phyloP scores from a whole-genome alignment of 2,113 vertebrate genomes.

The Donacobius atricapilla region DNA sequence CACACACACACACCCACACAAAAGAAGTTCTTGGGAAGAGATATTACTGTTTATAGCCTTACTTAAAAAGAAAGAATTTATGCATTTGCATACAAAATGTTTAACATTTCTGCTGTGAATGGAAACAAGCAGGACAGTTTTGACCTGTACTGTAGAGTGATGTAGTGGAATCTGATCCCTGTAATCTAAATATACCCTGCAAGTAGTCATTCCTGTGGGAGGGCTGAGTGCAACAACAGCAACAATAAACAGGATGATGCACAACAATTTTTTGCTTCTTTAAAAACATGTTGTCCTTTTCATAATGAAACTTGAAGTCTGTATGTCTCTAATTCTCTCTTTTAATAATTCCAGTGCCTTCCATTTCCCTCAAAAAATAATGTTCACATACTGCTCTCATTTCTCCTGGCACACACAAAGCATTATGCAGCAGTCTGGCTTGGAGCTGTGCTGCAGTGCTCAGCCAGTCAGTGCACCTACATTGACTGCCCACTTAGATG shows the following conservation, averaged over 20 bases:
- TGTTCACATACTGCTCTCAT: background rate
- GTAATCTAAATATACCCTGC: conserved; percentile 27
- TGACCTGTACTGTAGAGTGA: background rate
- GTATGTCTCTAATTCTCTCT: background rate
- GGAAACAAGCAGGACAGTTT: conserved; percentile 13
- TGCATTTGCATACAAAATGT: background rate
- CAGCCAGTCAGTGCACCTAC: background rate
- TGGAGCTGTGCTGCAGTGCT: background rate
- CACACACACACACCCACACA: too few species aligned
- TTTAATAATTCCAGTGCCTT: background rate
- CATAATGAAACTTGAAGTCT: background rate
- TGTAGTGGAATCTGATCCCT: background rate
- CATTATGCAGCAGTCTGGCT: background rate
- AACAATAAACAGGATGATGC: background rate
- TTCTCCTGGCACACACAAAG: background rate
- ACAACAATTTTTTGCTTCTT: background rate
- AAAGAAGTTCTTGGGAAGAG: background rate
- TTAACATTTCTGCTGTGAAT: conserved; percentile 30
- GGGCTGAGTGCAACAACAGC: background rate
- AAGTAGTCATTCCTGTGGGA: background rate
- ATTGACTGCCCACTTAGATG: background rate
- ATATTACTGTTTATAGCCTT: background rate
- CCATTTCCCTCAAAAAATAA: background rate
- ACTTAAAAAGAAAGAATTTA: background rate
- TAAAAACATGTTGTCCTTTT: background rate